Evolutionary conservation across 2,113 vertebrate genomes (phyloP), one percentile per base, ranked within the genome.

Genomic region (Tragelaphus imberbis): DNA sequence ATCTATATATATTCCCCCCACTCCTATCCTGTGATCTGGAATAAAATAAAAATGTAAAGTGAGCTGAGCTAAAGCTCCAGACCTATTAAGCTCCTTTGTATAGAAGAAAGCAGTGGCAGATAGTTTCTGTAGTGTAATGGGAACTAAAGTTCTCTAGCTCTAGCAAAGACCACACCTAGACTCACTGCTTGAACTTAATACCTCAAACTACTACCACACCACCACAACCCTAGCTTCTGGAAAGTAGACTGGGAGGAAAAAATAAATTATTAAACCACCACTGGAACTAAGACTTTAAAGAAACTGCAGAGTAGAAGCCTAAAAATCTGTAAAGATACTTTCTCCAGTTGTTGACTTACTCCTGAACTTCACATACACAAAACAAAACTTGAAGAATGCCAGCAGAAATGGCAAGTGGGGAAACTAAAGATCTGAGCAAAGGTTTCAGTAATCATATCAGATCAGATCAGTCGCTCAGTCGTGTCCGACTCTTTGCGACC

Each of bases 1-100:
- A n/a, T 36, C 51, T 56, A 30, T 89, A 56, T 11, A 33, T 61
- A 30, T 55, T 95, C 49, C 5, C 15, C 33, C 33, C 56, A 88
- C 47, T 93, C 30, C 51, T 33, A 94, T 47, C 44, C 17, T 61
- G 15, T 19, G 49, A 25, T 84, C 44, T 53, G 79, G 23, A 96
- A 77, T 94, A 68, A 95, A 95, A 95, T 75, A 75, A 55, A 95
- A 95, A 90, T 33, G 4, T 55, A 63, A 85, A 68, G 47, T 82
- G 47, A 90, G 8, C 30, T 59, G 36, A 63, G 36, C 33, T 71
- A 85, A 94, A 89, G 58, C 58, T 44, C 94, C 47, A 89, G 49
- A 94, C 9, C 65, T 68, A 47, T 0, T 94, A 28, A 85, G 40
- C 9, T 80, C 44, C 65, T 79, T 8, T 85, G 13, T 80, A 61